These are phyloP conservation scores for Dicyrtoma fusca DNA, from an alignment of 2,888 invertebrate species.

Conservation along the genomic window DNA sequence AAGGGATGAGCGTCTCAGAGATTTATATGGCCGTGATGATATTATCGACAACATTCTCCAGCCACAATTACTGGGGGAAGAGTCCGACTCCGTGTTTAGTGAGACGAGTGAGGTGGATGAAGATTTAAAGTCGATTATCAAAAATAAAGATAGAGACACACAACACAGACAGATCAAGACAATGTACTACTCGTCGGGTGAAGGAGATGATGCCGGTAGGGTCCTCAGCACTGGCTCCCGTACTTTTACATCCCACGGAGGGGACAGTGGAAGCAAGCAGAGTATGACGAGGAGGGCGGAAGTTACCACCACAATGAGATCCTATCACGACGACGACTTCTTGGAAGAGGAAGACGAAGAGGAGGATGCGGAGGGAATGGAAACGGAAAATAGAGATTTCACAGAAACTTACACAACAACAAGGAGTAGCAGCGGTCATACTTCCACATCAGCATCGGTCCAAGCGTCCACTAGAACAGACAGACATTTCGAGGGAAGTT, in stretches of 20 bases:
- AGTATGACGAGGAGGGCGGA: neutral
- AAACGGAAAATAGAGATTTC: neutral
- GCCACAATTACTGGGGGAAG: conserved; percentile 36
- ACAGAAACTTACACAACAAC: neutral
- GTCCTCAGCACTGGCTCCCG: neutral
- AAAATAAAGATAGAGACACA: conserved; percentile 25
- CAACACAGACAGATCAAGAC: conserved; percentile 72
- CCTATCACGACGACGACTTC: neutral
- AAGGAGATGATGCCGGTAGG: conserved; percentile 7
- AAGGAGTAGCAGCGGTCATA: neutral
- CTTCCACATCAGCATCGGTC: neutral
- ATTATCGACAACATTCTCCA: conserved; percentile 56
- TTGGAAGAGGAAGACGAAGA: conserved; percentile 9
- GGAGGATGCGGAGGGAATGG: neutral
- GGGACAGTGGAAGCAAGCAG: neutral
- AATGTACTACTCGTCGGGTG: conserved; percentile 72
- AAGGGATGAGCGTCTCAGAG: conserved; percentile 76
- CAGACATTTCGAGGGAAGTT: neutral
- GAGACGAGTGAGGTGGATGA: conserved; percentile 26
- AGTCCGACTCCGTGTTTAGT: conserved; percentile 25
- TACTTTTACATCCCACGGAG: neutral
- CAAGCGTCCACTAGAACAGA: neutral
- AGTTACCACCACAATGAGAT: neutral
- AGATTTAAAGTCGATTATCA: conserved; percentile 16
- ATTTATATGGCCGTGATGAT: conserved; percentile 70